Evolutionary conservation across 2,113 vertebrate species (phyloP).

Genomic region (Fulmarus glacialis): DNA sequence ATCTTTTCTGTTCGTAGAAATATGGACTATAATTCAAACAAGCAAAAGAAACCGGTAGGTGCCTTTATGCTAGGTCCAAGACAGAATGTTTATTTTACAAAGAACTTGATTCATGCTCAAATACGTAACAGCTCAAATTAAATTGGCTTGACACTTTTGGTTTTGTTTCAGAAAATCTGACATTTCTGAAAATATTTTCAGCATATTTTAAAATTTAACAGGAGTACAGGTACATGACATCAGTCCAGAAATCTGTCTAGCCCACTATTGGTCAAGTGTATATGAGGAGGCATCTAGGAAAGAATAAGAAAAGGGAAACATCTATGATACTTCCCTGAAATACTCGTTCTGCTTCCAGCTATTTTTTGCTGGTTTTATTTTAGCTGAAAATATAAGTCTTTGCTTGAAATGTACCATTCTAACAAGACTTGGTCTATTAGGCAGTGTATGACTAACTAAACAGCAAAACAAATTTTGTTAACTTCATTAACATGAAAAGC

Average conservation of each 20-base stretch:
- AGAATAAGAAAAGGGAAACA: neutral
- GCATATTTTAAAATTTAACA: neutral
- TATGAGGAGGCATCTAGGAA: neutral
- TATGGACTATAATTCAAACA: neutral
- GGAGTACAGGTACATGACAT: rapidly evolving
- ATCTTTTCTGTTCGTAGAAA: neutral
- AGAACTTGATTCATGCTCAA: neutral
- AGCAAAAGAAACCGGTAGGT: neutral
- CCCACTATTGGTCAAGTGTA: neutral
- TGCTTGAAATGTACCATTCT: neutral
- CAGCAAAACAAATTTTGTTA: neutral
- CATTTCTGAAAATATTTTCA: neutral
- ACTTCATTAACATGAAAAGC: neutral
- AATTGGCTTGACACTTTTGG: neutral
- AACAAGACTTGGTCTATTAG: neutral
- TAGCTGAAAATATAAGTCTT: neutral
- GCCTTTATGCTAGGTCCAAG: neutral
- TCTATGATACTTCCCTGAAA: neutral
- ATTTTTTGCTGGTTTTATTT: neutral
- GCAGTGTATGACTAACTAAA: neutral
- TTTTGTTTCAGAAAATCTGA: neutral
- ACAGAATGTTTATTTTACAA: neutral
- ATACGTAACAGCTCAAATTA: neutral
- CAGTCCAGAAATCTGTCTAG: neutral
- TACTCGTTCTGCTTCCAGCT: neutral